Evolutionary conservation across 2,888 invertebrate species (phyloP).

Genomic region (Lasioglossum figueresi): DNA sequence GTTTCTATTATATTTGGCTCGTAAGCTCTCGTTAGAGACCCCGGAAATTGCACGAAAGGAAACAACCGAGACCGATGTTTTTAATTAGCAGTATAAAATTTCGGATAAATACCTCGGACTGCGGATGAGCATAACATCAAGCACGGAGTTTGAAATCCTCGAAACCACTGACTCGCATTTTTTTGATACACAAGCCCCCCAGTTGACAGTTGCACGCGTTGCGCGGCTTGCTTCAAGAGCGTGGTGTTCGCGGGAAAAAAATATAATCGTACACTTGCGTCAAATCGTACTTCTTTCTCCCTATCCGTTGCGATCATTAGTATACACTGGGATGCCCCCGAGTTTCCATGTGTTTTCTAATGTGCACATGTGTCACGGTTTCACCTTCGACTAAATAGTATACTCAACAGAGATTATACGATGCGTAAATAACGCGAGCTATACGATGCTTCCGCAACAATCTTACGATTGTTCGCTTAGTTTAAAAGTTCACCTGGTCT

Average conservation of each 20-base stretch:
- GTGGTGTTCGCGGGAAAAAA: conserved; percentile 13
- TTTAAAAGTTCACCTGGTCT: neutral
- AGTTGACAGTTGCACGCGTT: conserved; percentile 27
- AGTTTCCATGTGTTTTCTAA: neutral
- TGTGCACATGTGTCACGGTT: neutral
- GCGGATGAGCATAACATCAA: conserved; percentile 30
- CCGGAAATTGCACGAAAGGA: neutral
- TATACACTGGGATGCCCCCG: neutral
- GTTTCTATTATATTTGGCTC: neutral
- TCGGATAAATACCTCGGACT: conserved; percentile 24
- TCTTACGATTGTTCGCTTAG: neutral
- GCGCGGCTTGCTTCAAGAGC: conserved; percentile 23
- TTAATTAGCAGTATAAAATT: conserved; percentile 20
- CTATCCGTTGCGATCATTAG: neutral
- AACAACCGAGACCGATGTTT: conserved; percentile 4
- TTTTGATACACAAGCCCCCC: conserved; percentile 57
- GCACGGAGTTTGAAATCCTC: conserved; percentile 35
- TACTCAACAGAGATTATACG: neutral
- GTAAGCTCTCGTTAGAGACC: neutral
- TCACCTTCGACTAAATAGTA: neutral
- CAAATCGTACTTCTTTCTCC: conserved; percentile 14
- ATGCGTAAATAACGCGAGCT: neutral
- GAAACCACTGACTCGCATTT: conserved; percentile 54
- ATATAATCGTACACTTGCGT: neutral
- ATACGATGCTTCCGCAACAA: neutral